A percentile compares a stretch with the other conserved stretches of the same genome.
Conservation (phyloP, 2,113 vertebrate genomes). For the Xenopus tropicalis region DNA sequence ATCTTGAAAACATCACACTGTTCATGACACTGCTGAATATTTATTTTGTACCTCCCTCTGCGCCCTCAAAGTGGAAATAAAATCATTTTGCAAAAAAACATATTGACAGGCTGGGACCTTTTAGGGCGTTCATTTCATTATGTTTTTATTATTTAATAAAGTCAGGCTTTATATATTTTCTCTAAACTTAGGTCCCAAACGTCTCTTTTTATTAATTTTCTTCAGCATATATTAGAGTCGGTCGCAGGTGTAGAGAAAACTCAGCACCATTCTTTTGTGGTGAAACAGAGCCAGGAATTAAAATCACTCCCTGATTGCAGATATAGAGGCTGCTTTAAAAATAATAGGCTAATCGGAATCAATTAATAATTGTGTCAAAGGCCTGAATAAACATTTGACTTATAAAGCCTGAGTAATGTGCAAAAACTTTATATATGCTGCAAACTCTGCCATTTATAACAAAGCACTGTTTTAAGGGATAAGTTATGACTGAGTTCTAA, state of each 20-base stretch:
- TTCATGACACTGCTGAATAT: too few relatives aligned
- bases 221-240: not conserved
- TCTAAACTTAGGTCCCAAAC: not conserved
- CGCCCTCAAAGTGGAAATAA: too few relatives aligned
- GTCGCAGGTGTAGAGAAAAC: not conserved
- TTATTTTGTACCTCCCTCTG: too few relatives aligned
- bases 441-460: not conserved
- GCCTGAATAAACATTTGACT: not conserved
- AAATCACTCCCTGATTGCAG: too few relatives aligned
- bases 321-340: too few relatives aligned
- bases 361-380: too few relatives aligned
- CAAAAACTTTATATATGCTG: not conserved
- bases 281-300: too few relatives aligned
- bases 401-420: not conserved
- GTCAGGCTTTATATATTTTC: not conserved
- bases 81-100: too few relatives aligned
- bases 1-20: too few relatives aligned
- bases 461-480: too few relatives aligned
- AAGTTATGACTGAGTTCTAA: too few relatives aligned
- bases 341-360: too few relatives aligned
- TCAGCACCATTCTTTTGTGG: not conserved
- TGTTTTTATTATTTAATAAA: conserved; percentile 7
- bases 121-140: conserved; percentile 2
- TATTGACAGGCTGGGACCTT: not conserved
- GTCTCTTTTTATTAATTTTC: not conserved